Conservation (phyloP, 2,797 vertebrate species). For the Clarias platycephalus region DNA sequence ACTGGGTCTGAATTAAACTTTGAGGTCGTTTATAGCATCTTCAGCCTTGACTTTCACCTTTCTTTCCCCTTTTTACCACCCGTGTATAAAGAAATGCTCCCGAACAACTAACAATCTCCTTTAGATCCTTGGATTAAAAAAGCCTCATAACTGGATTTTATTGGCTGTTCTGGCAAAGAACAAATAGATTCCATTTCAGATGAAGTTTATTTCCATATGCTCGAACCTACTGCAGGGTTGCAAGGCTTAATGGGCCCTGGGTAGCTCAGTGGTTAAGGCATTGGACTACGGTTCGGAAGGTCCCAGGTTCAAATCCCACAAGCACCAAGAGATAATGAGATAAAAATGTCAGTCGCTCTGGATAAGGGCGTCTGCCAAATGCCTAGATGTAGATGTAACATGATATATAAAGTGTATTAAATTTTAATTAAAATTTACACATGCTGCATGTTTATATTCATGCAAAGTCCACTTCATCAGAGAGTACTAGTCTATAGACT, state of each 20-base stretch:
- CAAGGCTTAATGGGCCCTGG: no score
- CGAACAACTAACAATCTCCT: conserved; percentile 43
- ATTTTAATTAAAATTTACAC: neutral
- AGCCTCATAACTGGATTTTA: conserved; percentile 51
- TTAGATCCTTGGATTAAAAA: conserved; percentile 42
- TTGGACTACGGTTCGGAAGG: neutral
- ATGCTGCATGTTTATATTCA: conserved; percentile 10
- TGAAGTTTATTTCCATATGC: conserved; percentile 45
- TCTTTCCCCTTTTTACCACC: conserved; percentile 44
- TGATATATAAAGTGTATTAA: conserved; percentile 32
- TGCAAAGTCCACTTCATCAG: neutral
- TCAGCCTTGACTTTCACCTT: conserved; percentile 21
- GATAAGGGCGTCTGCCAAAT: no score
- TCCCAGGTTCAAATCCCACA: no score
- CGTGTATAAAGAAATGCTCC: conserved; percentile 37
- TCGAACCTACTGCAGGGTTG: conserved; percentile 9
- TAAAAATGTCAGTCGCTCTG: no score
- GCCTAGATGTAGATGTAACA: neutral
- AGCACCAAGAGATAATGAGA: no score
- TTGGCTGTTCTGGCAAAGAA: conserved; percentile 41
- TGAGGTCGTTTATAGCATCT: conserved; percentile 48
- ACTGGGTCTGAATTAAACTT: conserved; percentile 35
- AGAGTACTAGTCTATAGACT: neutral
- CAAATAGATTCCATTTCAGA: conserved; percentile 47
- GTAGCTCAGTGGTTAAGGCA: no score